phyloP scores from a whole-genome alignment of 2,888 invertebrate genomes.

The Campoletis raptor region DNA sequence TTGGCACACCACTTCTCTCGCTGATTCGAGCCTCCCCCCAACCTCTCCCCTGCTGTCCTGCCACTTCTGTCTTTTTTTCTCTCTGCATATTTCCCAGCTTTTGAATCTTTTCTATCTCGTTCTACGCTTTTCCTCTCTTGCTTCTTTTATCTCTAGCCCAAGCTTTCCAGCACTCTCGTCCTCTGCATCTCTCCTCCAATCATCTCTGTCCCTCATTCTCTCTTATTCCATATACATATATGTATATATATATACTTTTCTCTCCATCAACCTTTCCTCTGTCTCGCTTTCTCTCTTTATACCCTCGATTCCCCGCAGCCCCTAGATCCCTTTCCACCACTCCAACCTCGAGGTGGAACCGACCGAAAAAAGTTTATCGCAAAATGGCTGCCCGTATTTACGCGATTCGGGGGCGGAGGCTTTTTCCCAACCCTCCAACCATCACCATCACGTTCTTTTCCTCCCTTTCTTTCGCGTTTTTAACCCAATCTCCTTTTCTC shows the following conservation, averaged over 20 bases:
- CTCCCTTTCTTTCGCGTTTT: constrained; percentile 30
- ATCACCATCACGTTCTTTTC: constrained; percentile 42
- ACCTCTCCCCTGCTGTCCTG: constrained; percentile 10
- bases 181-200: constrained; percentile 46
- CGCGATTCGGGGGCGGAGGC: constrained; percentile 82
- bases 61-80: constrained; percentile 37
- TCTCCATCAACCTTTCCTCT: constrained; percentile 38
- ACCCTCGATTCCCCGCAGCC: constrained; percentile 36
- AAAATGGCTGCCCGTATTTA: constrained; percentile 85
- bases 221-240: constrained; percentile 17
- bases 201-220: constrained; percentile 28
- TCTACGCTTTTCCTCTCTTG: constrained; percentile 57
- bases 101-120: constrained; percentile 50
- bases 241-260: constrained; percentile 32
- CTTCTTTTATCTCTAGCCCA: constrained; percentile 63
- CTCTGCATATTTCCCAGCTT: constrained; percentile 62
- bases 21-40: constrained; percentile 23
- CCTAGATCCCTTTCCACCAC: constrained; percentile 44
- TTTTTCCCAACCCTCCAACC: constrained; percentile 74
- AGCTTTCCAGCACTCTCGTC: constrained; percentile 65
- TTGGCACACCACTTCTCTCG: constrained; percentile 43
- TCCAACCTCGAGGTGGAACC: constrained; percentile 69
- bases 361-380: constrained; percentile 81
- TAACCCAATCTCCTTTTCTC: constrained; percentile 11
- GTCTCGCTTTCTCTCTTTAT: constrained; percentile 27